Conservation (phyloP, 1,140 invertebrate species). For the Aphis craccivora region DNA sequence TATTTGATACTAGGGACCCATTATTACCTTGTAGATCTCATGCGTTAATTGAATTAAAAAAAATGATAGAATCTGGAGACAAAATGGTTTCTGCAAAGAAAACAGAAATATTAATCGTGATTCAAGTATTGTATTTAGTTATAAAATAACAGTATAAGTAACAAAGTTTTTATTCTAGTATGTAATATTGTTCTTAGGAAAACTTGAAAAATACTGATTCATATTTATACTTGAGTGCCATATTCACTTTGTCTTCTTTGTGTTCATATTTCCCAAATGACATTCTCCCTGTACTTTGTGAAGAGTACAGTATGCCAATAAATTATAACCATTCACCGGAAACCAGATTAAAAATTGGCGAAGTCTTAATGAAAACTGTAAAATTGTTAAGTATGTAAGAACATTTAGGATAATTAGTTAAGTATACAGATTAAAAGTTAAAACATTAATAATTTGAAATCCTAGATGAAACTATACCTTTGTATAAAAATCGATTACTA, state of each 20-base stretch:
- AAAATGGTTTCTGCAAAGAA: conserved; percentile 71
- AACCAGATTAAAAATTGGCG: conserved; percentile 80
- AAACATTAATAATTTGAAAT: background rate
- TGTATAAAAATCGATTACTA: conserved; percentile 75
- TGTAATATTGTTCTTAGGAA: conserved; percentile 66
- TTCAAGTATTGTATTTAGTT: conserved; percentile 59
- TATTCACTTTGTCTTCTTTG: conserved; percentile 77
- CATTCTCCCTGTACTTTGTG: conserved; percentile 72
- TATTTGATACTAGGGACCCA: conserved; percentile 76
- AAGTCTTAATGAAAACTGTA: conserved; percentile 79
- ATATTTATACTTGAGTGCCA: conserved; percentile 81
- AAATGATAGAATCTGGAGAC: conserved; percentile 75
- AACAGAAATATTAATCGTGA: conserved; percentile 65
- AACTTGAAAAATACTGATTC: conserved; percentile 82
- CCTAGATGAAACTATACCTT: conserved; percentile 76
- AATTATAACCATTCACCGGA: conserved; percentile 63
- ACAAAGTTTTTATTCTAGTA: background rate
- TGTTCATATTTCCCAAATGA: conserved; percentile 72
- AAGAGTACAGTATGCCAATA: conserved; percentile 66
- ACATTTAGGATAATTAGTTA: background rate
- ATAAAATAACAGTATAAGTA: background rate
- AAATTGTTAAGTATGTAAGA: conserved; percentile 73
- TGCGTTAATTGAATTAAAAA: conserved; percentile 76
- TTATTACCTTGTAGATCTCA: conserved; percentile 82
- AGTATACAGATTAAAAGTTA: background rate